Evolutionary conservation across 2,888 invertebrate species (phyloP).

Genomic region (Idaea aversata): DNA sequence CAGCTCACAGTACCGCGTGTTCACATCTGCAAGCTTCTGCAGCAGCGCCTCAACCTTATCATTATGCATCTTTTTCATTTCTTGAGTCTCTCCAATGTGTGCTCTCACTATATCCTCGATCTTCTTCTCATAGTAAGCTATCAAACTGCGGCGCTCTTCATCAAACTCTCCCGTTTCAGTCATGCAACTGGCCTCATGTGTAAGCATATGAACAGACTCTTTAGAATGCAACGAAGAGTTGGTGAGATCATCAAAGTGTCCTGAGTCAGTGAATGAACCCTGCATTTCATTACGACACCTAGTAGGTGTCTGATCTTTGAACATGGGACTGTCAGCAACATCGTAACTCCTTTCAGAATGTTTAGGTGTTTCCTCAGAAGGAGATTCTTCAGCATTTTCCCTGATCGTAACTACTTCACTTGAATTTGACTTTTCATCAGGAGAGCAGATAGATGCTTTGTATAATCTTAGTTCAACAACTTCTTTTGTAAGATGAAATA

Average conservation of each 20-base stretch:
- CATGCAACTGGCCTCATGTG: constrained; percentile 78
- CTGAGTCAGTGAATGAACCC: constrained; percentile 91
- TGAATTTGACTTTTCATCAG: constrained; percentile 89
- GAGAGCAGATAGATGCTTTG: constrained; percentile 89
- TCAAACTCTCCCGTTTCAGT: constrained; percentile 79
- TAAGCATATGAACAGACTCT: constrained; percentile 82
- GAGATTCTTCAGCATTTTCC: constrained; percentile 80
- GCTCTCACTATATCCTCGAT: constrained; percentile 86
- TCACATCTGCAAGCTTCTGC: constrained; percentile 86
- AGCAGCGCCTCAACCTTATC: constrained; percentile 88
- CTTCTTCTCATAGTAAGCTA: constrained; percentile 86
- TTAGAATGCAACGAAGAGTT: constrained; percentile 89
- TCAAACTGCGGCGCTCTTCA: constrained; percentile 83
- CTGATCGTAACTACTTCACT: constrained; percentile 87
- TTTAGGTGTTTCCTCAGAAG: constrained; percentile 59
- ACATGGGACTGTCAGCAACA: constrained; percentile 73
- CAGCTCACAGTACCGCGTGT: constrained; percentile 88
- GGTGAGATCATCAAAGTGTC: constrained; percentile 91
- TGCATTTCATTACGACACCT: constrained; percentile 83
- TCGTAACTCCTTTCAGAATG: constrained; percentile 69
- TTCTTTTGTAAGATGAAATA: constrained; percentile 87
- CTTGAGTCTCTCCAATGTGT: constrained; percentile 83
- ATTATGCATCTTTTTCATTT: constrained; percentile 88
- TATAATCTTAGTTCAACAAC: constrained; percentile 90
- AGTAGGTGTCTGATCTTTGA: constrained; percentile 68